Evolutionary conservation across 2,113 vertebrate species (phyloP), one percentile per base, ranked within the genome.

Genomic region (Pungitius pungitius): DNA sequence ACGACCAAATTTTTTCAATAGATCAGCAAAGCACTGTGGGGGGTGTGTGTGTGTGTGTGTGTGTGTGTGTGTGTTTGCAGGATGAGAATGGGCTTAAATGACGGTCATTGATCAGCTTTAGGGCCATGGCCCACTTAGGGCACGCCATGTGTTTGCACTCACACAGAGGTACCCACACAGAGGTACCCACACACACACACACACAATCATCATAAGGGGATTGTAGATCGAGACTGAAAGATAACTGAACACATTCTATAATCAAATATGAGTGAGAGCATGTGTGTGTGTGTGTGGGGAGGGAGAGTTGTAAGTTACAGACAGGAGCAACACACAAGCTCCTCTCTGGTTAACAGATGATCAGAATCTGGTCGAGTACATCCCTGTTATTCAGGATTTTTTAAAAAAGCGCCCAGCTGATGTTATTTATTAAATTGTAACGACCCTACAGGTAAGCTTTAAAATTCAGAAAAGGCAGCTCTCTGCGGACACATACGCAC

Each of bases 51-150:
- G 81, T 70, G n/a, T 86, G 76, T 88, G 88, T 85, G 64, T 80
- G 75, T 89, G 88, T 87, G 69, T 77, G 75, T 90, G 47, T 27
- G 62, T 81, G 81, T 70, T 67, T 56, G 75, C 49, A 45, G 70
- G 39, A 77, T 85, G 81, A 87, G 88, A 89, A 93, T 88, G 84
- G 88, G 78, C 79, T 87, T 93, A 91, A 94, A 93, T 86, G 90
- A 90, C 79, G 62, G 73, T 73, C 81, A 94, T 90, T 89, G 92
- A 94, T 93, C 86, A 90, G 83, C 69, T 75, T 82, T 85, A 90
- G 80, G 87, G 81, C 80, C 74, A 60, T 90, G 90, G 85, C 88
- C 90, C 91, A 94, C 72, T 91, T 93, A 88, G 87, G 77, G 65
- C 81, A 87, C 80, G 39, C 80, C 82, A 90, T 89, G 92, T 82